These are phyloP conservation scores for Pantala flavescens DNA, from an alignment of 1,140 invertebrate species.

Conservation along the genomic window DNA sequence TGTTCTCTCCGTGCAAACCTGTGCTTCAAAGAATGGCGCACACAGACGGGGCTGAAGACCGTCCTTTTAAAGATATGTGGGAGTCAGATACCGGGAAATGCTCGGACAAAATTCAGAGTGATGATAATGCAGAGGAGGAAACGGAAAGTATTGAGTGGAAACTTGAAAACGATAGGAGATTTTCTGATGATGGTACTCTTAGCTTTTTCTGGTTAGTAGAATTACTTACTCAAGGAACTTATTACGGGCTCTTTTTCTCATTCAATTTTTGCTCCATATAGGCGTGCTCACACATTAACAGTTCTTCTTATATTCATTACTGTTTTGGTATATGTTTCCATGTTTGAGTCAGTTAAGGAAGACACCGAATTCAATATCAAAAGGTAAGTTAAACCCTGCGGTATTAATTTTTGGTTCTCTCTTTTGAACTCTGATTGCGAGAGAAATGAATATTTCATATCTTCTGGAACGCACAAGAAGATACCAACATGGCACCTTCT, in stretches of 20 bases:
- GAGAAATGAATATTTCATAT: neutral
- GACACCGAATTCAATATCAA: conserved; percentile 41
- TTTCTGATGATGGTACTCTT: conserved; percentile 45
- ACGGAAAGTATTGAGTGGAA: no score
- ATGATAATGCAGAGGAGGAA: no score
- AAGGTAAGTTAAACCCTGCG: conserved; percentile 30
- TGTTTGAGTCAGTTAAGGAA: conserved; percentile 35
- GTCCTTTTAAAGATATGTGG: no score
- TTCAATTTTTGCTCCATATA: conserved; percentile 26
- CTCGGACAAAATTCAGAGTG: no score
- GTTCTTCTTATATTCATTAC: conserved; percentile 37
- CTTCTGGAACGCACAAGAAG: neutral
- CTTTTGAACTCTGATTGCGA: neutral
- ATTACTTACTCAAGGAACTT: neutral
- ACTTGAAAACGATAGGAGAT: conserved; percentile 28
- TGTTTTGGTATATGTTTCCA: conserved; percentile 40
- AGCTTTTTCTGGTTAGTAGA: conserved; percentile 42
- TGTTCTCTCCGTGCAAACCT: no score
- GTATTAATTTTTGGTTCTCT: neutral
- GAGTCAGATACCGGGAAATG: no score
- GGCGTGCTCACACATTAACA: conserved; percentile 43
- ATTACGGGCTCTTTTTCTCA: neutral
- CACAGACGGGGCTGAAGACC: no score
- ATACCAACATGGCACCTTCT: no score
- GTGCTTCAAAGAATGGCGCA: no score